phyloP scores from a whole-genome alignment of 2,888 invertebrate species.

The Cephus rjabovi region DNA sequence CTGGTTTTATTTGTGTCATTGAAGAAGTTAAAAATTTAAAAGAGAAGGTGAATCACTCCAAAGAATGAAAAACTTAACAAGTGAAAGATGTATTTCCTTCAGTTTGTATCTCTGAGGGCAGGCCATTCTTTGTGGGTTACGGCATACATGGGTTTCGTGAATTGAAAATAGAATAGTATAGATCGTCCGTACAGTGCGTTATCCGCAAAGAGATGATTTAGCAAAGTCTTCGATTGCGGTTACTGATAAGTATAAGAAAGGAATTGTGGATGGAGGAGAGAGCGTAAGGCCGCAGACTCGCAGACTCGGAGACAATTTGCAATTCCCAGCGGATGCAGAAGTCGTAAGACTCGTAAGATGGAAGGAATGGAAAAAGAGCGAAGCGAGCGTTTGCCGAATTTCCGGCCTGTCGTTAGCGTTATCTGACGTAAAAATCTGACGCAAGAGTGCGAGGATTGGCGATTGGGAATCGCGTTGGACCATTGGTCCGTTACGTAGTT shows the following conservation, averaged over 20 bases:
- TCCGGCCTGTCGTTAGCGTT: constrained; percentile 13
- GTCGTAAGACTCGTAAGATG: not conserved
- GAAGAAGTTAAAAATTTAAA: not conserved
- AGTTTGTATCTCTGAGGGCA: too few relatives aligned
- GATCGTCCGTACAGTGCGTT: not conserved
- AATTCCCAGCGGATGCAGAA: not conserved
- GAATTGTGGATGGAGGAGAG: not conserved
- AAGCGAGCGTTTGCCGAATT: constrained; percentile 30
- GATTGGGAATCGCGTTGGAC: not conserved
- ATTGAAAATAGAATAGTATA: not conserved
- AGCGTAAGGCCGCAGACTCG: not conserved
- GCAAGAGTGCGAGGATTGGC: not conserved
- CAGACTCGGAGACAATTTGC: not conserved
- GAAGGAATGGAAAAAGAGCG: not conserved
- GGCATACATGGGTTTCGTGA: not conserved
- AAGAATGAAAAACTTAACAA: too few relatives aligned
- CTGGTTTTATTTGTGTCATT: too few relatives aligned
- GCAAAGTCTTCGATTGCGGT: too few relatives aligned
- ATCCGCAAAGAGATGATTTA: too few relatives aligned
- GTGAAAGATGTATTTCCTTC: too few relatives aligned
- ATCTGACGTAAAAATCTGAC: not conserved
- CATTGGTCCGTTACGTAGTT: not conserved
- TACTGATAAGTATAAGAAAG: too few relatives aligned
- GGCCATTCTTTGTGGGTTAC: not conserved
- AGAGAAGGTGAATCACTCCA: too few relatives aligned